Evolutionary conservation across 2,113 vertebrate species (phyloP), one percentile per base, ranked within the genome.

Genomic region (Solea solea): DNA sequence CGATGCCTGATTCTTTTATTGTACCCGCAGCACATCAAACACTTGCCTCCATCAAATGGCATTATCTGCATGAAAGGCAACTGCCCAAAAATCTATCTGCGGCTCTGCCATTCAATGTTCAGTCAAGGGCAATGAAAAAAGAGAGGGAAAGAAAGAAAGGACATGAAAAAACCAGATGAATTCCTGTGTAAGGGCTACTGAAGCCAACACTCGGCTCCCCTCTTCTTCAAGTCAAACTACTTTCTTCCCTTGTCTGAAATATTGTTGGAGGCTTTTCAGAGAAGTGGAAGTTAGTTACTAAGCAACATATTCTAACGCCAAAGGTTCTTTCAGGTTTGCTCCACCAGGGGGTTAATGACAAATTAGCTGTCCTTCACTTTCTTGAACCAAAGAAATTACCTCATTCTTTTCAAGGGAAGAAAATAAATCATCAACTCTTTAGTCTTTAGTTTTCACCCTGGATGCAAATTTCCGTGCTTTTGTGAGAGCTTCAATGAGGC

Each of bases 1-100:
- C 80, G 16, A 96, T 91, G 95, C 93, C 93, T 92, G 93, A 94
- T 96, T 95, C 95, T 79, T 95, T 93, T 94, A 96, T 97, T 96
- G 96, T 95, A 94, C 95, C 93, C 91, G 55, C 51, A 91, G 93
- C 95, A 97, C 96, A 98, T 98, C 96, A 98, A 97, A 97, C 96
- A 79, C 94, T 91, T 90, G 86, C 94, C 95, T 96, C 94, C 95
- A 96, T 97, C 96, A 95, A 95, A 96, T 94, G 95, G 95, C 94
- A 96, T 98, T 96, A 97, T 98, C 96, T 96, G 95, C 96, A 97
- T 98, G 96, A 98, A 98, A 98, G 95, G 94, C 95, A 95, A 96
- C 94, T 95, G 95, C 94, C 94, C 91, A 92, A 95, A 96, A 95
- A 96, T 96, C 96, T 96, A 94, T 95, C 94, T 94, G 93, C 94